Evolutionary conservation across 1,140 invertebrate species (phyloP).

Genomic region (Panulirus ornatus): DNA sequence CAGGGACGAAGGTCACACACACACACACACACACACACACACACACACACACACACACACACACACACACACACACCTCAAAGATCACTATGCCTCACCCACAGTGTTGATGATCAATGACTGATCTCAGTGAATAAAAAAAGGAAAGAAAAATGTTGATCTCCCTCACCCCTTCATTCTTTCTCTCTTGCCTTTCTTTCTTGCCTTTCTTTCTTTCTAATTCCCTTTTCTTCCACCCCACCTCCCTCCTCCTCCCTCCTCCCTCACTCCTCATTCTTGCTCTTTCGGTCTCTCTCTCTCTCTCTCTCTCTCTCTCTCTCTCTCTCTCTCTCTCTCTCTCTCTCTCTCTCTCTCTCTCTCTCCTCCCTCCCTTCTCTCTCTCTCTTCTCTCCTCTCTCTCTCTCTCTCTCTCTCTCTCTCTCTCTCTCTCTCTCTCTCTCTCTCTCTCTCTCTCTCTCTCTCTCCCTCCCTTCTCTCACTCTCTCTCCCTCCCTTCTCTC

Average conservation of each 20-base stretch:
- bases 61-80: not conserved
- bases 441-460: not conserved
- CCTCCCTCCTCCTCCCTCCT: too few relatives aligned
- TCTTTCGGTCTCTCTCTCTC: not conserved
- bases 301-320: conserved; percentile 7
- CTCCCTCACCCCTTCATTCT: too few relatives aligned
- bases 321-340: conserved; percentile 10
- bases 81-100: not conserved
- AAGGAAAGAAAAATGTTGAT: too few relatives aligned
- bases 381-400: not conserved
- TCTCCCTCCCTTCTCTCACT: not conserved
- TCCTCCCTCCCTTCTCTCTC: not conserved
- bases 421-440: not conserved
- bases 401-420: not conserved
- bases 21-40: not conserved
- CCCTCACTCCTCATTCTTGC: too few relatives aligned
- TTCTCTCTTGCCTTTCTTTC: too few relatives aligned
- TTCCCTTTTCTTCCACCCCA: too few relatives aligned
- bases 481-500: not conserved
- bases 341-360: not conserved
- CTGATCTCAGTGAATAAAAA: too few relatives aligned
- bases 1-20: too few relatives aligned
- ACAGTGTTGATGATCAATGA: too few relatives aligned
- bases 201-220: too few relatives aligned
- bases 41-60: not conserved